Conservation (phyloP, 2,797 vertebrate species). For the Chaenodraco wilsoni region DNA sequence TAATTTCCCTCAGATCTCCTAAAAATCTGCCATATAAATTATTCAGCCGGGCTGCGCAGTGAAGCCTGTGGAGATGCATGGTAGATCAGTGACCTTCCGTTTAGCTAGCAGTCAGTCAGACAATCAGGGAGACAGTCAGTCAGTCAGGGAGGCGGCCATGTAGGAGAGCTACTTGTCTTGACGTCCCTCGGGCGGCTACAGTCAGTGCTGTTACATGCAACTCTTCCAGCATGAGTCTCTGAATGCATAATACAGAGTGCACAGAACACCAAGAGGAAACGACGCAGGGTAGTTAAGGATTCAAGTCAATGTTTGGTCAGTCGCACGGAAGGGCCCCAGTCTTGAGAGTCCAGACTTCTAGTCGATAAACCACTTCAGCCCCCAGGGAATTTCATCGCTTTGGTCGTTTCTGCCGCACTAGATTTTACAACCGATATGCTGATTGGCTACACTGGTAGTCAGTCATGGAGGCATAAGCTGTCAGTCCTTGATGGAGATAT, state of each 20-base stretch:
- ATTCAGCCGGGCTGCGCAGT: constrained; percentile 69
- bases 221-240: constrained; percentile 23
- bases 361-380: constrained; percentile 6
- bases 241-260: constrained; percentile 32
- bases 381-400: constrained; percentile 12
- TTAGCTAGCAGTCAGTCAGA: constrained; percentile 59
- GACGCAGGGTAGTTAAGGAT: constrained; percentile 37
- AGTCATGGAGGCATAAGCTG: neutral
- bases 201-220: constrained; percentile 33
- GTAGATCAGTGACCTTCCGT: constrained; percentile 73
- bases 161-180: constrained; percentile 35
- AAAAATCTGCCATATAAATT: constrained; percentile 77
- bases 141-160: constrained; percentile 21
- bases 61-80: constrained; percentile 60
- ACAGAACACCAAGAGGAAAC: constrained; percentile 17
- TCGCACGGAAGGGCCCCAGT: constrained; percentile 4
- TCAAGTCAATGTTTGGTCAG: constrained; percentile 32
- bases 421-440: neutral
- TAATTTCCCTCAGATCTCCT: constrained; percentile 77
- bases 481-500: constrained; percentile 17
- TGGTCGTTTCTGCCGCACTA: constrained; percentile 23
- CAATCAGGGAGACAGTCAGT: constrained; percentile 46
- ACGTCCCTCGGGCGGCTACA: constrained; percentile 41
- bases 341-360: constrained; percentile 11
- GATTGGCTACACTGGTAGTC: neutral